Conservation (phyloP, 2,113 vertebrate species). For the Zeus faber region DNA sequence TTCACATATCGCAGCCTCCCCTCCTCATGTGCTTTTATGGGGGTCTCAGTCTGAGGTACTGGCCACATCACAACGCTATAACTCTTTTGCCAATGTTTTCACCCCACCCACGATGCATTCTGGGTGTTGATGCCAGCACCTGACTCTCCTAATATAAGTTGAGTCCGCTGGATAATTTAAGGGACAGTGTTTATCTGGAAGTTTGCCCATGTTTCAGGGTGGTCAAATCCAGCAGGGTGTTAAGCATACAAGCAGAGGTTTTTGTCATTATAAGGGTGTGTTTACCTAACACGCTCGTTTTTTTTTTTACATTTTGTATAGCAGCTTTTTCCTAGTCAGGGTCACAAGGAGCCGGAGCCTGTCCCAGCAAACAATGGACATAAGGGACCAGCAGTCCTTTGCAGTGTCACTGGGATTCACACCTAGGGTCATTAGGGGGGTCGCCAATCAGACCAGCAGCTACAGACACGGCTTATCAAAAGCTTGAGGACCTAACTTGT, state of each 20-base stretch:
- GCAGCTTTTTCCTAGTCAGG: too few species aligned
- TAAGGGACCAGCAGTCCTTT: too few species aligned
- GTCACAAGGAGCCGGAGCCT: too few species aligned
- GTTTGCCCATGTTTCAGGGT: constrained; percentile 28
- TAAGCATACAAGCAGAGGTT: background rate
- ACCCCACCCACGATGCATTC: constrained; percentile 7
- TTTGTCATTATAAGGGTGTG: background rate
- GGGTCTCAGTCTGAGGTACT: constrained; percentile 4
- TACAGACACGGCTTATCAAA: too few species aligned
- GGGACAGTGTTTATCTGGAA: background rate
- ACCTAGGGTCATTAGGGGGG: too few species aligned
- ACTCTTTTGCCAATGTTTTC: constrained; percentile 19
- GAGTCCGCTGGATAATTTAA: constrained; percentile 22
- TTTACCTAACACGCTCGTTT: constrained; percentile 1
- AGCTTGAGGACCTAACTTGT: too few species aligned
- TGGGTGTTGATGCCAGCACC: constrained; percentile 9
- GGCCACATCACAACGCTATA: constrained; percentile 11
- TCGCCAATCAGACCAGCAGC: too few species aligned
- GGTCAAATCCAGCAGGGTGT: background rate
- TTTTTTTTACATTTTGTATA: constrained; percentile 29
- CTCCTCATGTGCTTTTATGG: constrained; percentile 26
- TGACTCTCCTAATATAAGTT: constrained; percentile 22
- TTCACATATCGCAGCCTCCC: constrained; percentile 39
- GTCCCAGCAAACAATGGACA: too few species aligned
- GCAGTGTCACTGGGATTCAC: too few species aligned